A percentile compares a stretch with the other conserved stretches of the same genome.
These are phyloP conservation scores for Rousettus madagascariensis DNA, from an alignment of 2,797 vertebrate genomes.

Conservation along the genomic window DNA sequence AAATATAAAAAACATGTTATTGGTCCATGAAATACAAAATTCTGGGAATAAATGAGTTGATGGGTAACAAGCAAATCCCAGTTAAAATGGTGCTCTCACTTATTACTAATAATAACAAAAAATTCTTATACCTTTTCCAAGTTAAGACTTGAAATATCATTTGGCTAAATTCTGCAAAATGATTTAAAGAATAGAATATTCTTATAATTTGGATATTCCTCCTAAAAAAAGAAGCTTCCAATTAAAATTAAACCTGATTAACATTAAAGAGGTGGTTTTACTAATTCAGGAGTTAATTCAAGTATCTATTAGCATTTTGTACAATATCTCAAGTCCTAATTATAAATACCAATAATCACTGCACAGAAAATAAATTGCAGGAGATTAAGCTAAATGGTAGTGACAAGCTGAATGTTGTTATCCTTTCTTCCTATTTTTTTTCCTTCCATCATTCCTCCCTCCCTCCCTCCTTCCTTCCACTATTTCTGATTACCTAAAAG, in stretches of 20 bases:
- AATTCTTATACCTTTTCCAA: background rate
- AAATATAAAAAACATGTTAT: background rate
- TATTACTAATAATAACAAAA: background rate
- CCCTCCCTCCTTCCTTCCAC: no score
- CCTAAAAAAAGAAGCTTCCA: constrained; percentile 1
- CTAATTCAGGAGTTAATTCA: constrained; percentile 32
- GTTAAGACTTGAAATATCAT: constrained; percentile 2
- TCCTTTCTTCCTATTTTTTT: background rate
- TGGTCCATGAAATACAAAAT: background rate
- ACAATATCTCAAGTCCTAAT: background rate
- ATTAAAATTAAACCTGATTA: constrained; percentile 42
- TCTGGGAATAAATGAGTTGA: background rate
- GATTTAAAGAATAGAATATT: background rate
- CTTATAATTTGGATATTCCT: background rate
- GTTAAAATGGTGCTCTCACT: background rate
- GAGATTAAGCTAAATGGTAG: background rate
- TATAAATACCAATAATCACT: constrained; percentile 10
- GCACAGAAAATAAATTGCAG: background rate
- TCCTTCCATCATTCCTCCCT: no score
- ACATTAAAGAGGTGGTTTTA: constrained; percentile 11
- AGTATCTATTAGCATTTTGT: constrained; percentile 9
- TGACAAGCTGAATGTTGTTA: background rate
- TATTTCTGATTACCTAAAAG: background rate
- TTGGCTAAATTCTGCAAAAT: constrained; percentile 20
- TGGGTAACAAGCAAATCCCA: background rate